Base-by-base conservation (phyloP, 2,888 invertebrate genomes). In the Dorcus parallelipipedus region DNA sequence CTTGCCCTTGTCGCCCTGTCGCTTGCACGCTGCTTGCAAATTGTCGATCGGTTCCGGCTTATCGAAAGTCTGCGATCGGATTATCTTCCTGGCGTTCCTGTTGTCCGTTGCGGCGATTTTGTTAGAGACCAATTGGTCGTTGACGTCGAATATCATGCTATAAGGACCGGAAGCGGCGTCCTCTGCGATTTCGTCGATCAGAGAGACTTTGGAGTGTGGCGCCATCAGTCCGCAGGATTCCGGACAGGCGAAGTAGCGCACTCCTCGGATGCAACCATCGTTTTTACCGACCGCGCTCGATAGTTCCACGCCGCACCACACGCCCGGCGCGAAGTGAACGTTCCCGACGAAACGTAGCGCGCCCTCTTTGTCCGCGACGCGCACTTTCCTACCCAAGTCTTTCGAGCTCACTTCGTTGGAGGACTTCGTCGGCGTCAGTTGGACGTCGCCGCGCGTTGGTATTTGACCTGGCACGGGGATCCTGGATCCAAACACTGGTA, bases 221-320 rank as follows among this genome's bases (percentile, higher is more conserved):
- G 84, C 86, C 76, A 89, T 84, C 65, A 88, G 80, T 9, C 88
- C 88, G 70, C 83, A 81, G 48, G 78, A 78, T 5, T 80, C 79
- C 20, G 78, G 74, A 72, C 87, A 88, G 9, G 76, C 75, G 74
- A 88, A 88, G 73, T 88, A 88, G 10, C 83, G 79, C 45, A 83
- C 79, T 9, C 86, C 86, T 59, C 82, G 78, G 9, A 86, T 82
- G 43, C 79, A 74, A 45, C 88, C 88, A 77, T 88, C 84, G 76
- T 87, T 83, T 67, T 83, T 84, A 17, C 87, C 87, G 59, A 80
- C 79, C 4, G 82, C 76, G 47, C 79, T 78, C 55, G 80, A 77
- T 54, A 87, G 75, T 73, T 87, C 86, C 48, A 88, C 78, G 7
- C 88, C 88, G 73, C 87, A 87, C 84, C 86, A 88, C 17, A 80